These are phyloP conservation scores for Tylochromis polylepis DNA, from an alignment of 2,113 vertebrate genomes.

Conservation along the genomic window DNA sequence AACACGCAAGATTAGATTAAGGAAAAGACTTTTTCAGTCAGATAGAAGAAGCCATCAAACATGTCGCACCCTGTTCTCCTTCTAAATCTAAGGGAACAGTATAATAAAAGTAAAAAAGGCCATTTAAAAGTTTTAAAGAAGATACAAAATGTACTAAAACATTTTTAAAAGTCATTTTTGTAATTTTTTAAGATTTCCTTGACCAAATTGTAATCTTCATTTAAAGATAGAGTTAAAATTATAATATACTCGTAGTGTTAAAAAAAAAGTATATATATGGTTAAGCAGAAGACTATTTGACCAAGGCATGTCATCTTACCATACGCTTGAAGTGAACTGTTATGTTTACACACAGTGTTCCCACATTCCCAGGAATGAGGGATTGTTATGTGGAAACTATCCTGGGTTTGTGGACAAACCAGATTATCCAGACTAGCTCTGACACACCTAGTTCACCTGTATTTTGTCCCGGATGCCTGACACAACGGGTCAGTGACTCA, in stretches of 20 bases:
- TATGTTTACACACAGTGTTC: constrained; percentile 9
- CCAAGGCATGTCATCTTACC: neutral
- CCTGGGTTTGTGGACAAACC: constrained; percentile 32
- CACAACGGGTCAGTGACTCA: neutral
- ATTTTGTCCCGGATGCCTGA: constrained; percentile 16
- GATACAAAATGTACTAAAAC: neutral
- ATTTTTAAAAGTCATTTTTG: neutral
- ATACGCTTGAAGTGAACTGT: neutral
- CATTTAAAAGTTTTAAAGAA: neutral
- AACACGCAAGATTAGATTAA: neutral
- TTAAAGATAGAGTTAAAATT: neutral
- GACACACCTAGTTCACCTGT: constrained; percentile 28
- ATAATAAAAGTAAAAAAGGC: neutral
- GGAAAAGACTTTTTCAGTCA: neutral
- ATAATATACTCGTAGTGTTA: neutral
- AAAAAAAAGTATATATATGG: neutral
- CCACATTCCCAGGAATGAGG: neutral
- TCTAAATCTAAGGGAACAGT: neutral
- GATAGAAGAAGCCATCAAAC: neutral
- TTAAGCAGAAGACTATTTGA: neutral
- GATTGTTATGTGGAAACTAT: neutral
- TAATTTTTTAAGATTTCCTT: neutral
- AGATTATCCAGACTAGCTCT: constrained; percentile 43
- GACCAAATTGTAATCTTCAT: neutral
- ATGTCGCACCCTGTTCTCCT: neutral